phyloP scores from a whole-genome alignment of 2,113 vertebrate species.

The Cyanoliseus patagonus region DNA sequence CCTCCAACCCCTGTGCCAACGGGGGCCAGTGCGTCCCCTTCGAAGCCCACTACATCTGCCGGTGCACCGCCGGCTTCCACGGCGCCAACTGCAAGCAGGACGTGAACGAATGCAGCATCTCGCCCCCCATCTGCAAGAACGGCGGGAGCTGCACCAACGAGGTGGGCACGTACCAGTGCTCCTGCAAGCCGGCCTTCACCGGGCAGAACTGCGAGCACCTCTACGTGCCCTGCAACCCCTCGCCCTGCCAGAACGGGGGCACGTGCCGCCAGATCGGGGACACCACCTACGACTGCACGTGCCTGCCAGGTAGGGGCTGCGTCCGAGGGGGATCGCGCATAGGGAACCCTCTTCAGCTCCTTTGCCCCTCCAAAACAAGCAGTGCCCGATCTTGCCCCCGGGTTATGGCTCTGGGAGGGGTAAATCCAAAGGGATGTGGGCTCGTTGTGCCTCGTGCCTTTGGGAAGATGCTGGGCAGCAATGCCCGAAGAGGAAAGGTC shows the following conservation, averaged over 20 bases:
- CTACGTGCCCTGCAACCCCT: constrained; percentile 93
- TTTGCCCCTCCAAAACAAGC: accelerated
- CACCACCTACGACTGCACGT: constrained; percentile 91
- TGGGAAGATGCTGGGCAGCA: background rate
- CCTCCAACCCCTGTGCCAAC: constrained; percentile 94
- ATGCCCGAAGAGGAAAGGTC: background rate
- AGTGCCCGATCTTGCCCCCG: accelerated
- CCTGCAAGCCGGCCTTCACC: constrained; percentile 81
- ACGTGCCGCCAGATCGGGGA: constrained; percentile 93
- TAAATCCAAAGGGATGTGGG: background rate
- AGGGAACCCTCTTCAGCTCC: background rate
- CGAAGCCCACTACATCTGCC: constrained; percentile 84
- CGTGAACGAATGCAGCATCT: constrained; percentile 86
- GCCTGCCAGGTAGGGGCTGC: constrained; percentile 86
- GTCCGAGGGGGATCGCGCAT: accelerated
- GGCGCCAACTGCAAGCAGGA: constrained; percentile 92
- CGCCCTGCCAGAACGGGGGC: constrained; percentile 92
- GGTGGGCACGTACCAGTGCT: constrained; percentile 86
- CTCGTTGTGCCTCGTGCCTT: accelerated
- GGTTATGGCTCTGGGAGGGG: background rate
- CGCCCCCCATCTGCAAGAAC: constrained; percentile 77
- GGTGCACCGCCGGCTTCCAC: constrained; percentile 83
- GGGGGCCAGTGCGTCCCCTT: constrained; percentile 86
- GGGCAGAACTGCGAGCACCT: constrained; percentile 88
- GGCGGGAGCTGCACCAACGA: constrained; percentile 87